These are phyloP conservation scores for Tamias sibiricus DNA, from an alignment of 2,113 vertebrate genomes.

Conservation along the genomic window DNA sequence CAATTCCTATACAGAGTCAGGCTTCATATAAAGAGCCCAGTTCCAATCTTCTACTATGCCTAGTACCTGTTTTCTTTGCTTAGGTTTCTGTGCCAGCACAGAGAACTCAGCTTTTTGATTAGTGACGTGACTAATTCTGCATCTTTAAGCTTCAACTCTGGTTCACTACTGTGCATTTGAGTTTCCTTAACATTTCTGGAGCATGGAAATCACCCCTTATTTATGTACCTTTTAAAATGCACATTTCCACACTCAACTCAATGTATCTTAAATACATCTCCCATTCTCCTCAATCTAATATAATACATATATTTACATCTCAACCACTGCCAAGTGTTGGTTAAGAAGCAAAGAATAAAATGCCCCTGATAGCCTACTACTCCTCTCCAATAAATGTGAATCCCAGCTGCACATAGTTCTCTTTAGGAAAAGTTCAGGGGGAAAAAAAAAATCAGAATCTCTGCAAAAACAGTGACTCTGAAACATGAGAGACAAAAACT, in stretches of 20 bases:
- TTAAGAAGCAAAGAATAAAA: not conserved
- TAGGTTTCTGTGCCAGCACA: not conserved
- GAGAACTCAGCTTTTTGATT: not conserved
- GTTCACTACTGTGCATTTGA: not conserved
- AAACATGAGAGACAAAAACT: conserved; percentile 51
- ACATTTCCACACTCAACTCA: not conserved
- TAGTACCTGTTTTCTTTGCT: not conserved
- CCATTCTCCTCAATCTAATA: not conserved
- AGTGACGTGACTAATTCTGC: not conserved
- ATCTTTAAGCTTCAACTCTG: not conserved
- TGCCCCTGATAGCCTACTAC: too few species aligned
- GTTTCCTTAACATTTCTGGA: not conserved
- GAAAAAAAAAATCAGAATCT: not conserved
- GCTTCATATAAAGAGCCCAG: not conserved
- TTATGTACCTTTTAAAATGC: not conserved
- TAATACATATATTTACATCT: not conserved
- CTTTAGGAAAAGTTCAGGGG: conserved; percentile 29
- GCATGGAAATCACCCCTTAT: not conserved
- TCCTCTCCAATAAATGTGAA: conserved; percentile 12
- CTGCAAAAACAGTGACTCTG: conserved; percentile 34
- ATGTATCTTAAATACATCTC: not conserved
- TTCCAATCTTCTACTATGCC: not conserved
- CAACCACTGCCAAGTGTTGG: not conserved
- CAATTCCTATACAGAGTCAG: not conserved
- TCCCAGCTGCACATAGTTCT: not conserved